Evolutionary conservation across 2,797 vertebrate genomes (phyloP), one percentile per base, ranked within the genome.

Genomic region (Centroberyx gerrardi): DNA sequence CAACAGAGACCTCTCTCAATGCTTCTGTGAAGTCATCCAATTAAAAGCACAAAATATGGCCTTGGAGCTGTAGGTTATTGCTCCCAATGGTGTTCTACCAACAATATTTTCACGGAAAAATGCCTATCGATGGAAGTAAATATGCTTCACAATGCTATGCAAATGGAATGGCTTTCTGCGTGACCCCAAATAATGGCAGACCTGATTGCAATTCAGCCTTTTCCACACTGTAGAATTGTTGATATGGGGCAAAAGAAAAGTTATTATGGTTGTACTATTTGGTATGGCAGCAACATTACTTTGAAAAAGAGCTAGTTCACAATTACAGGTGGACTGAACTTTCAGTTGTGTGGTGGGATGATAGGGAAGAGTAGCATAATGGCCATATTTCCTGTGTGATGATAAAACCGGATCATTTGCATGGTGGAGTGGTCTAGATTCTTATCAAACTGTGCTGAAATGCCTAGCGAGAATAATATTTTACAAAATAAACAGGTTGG

Each of bases 41-140:
- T 93, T 92, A 93, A 92, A 93, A 92, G 82, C 71, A 85, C 79
- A 92, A 92, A 91, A 90, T 89, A 93, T 86, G 80, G 90, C 89
- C 90, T 90, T 81, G 83, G 88, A 90, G 89, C 82, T 77, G 75
- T 74, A 84, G 82, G 85, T 85, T 89, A 90, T 75, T 61, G 88
- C 83, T 92, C 91, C 92, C 90, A 74, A 3, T 74, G 67, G 92
- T 80, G 58, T 76, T 82, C 74, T 68, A 61, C 81, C 68, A 70
- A 86, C 86, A 89, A 86, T 89, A 87, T 88, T 90, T 89, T 83
- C 83, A 87, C 62, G 79, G 88, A 91, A 88, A 91, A 92, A 91
- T 81, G 82, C 86, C 83, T 85, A 81, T 87, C 64, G 55, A 86
- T 90, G 76, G 67, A 89, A 88, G 91, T 91, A 91, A 82, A 87